phyloP scores from a whole-genome alignment of 2,888 invertebrate species.

The Choristoneura rosaceana region DNA sequence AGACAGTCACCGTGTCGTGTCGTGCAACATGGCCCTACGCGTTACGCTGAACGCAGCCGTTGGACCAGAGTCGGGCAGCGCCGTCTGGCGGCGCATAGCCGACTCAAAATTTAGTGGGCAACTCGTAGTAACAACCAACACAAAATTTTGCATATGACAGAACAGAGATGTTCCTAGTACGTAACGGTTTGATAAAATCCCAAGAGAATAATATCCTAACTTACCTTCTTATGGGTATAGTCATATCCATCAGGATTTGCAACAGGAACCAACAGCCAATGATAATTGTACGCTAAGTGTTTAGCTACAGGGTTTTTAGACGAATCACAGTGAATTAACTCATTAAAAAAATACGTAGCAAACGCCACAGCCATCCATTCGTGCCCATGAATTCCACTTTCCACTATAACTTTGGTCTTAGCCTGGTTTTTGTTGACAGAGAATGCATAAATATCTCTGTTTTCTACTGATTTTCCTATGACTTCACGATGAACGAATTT shows the following conservation, averaged over 20 bases:
- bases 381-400: conserved; percentile 88
- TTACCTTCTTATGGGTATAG: conserved; percentile 60
- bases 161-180: no score
- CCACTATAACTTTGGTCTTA: conserved; percentile 82
- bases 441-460: conserved; percentile 68
- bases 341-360: conserved; percentile 84
- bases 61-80: no score
- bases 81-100: no score
- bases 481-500: conserved; percentile 55
- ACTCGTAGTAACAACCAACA: no score
- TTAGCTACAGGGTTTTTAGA: conserved; percentile 64
- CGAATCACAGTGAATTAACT: conserved; percentile 71
- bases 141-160: no score
- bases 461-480: conserved; percentile 78
- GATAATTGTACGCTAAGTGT: conserved; percentile 72
- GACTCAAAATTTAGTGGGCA: no score
- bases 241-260: conserved; percentile 91
- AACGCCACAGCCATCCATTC: conserved; percentile 90
- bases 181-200: no score
- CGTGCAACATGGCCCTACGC: no score
- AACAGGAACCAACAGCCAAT: conserved; percentile 90
- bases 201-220: conserved; percentile 11
- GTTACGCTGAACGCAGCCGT: no score
- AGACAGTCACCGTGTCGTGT: no score
- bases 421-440: conserved; percentile 48